Conservation (phyloP, 2,797 vertebrate species). For the Mormyrops boulengeri region DNA sequence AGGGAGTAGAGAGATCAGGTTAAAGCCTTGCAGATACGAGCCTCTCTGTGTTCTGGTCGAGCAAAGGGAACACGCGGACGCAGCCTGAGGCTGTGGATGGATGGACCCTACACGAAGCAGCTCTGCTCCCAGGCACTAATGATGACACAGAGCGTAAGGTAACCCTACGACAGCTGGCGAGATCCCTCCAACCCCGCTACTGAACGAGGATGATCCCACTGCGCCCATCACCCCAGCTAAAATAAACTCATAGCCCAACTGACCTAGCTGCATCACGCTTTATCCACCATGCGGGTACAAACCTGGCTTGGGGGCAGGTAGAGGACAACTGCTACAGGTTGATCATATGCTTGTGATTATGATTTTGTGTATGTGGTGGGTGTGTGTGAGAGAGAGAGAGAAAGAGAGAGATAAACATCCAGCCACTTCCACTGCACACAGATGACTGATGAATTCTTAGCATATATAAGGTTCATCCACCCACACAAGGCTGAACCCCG, state of each 20-base stretch:
- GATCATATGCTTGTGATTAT: neutral
- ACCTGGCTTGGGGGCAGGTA: neutral
- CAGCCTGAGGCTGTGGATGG: neutral
- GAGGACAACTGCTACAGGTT: neutral
- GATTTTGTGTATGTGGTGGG: neutral
- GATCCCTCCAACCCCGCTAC: neutral
- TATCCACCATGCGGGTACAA: neutral
- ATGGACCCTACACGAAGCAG: neutral
- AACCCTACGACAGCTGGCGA: neutral
- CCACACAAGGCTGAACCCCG: neutral
- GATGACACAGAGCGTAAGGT: neutral
- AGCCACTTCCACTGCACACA: neutral
- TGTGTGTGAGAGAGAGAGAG: neutral
- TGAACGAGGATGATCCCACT: neutral
- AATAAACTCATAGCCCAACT: neutral
- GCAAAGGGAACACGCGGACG: neutral
- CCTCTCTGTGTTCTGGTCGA: neutral
- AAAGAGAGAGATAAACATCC: neutral
- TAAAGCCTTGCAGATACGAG: neutral
- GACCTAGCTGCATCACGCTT: neutral
- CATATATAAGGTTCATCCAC: neutral
- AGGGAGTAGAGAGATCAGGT: slow-evolving; percentile 19
- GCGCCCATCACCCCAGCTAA: neutral
- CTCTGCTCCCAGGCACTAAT: neutral
- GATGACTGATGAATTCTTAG: neutral